Base-by-base conservation (phyloP, 2,888 invertebrate genomes). In the Tubiluchus corallicola region DNA sequence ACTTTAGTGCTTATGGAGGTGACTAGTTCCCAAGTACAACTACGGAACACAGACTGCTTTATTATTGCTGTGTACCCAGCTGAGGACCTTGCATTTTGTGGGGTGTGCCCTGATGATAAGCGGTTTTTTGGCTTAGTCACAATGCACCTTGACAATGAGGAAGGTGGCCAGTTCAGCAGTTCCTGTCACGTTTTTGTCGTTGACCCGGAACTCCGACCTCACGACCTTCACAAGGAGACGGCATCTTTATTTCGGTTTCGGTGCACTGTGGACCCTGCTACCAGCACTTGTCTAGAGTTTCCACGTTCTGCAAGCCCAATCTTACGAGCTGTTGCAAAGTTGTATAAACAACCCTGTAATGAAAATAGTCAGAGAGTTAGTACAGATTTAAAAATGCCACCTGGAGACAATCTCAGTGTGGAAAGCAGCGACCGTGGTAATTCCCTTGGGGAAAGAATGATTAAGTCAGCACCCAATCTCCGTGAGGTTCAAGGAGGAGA, bases 121-220 rank as follows among this genome's bases (percentile, higher is more conserved):
- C 72, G 84, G 42, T 90, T 84, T 63, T 92, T 94, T 61, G 92
- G 90, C 1, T 72, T 94, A 38, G 82, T 92, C 2, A 92, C 90
- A 0, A 77, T 57, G 20, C 57, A 58, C 45, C 49, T 50, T 21
- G 45, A 47, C 3, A 47, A 48, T 21, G 54, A 53, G 42, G 52
- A 3, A 53, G 40, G 47, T 47, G 20, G 54, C 51, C 45, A 54
- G 39, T 41, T 51, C 3, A 56, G 61, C 45, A 83, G 83, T 58
- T 85, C 90, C 43, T 90, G 92, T 58, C 92, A 94, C 64, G 85
- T 92, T 1, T 94, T 94, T 62, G 84, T 84, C 47, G 82, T 88
- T 4, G 88, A 92, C 59, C 77, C 84, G 0, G 79, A 85, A 62
- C 69, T 85, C 53, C 74, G 77, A 2, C 78, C 81, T 47, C 92